Evolutionary conservation across 37 sponge, comb jelly and placozoan genomes (phyloP), one percentile per base, ranked within the genome.

Genomic region (Cliona cf. orientalis): DNA sequence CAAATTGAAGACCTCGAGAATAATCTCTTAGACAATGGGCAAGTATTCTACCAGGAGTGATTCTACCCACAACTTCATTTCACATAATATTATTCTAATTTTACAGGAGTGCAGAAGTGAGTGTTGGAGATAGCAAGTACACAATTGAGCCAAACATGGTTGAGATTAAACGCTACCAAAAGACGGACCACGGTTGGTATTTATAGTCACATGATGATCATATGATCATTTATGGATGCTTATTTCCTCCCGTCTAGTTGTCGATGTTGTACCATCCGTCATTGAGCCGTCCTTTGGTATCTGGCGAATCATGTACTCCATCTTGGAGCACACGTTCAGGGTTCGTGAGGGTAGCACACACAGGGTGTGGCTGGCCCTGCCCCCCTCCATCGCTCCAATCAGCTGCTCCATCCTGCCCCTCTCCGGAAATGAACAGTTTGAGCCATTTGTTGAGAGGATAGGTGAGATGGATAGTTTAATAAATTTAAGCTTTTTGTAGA

Each of bases 221-320:
- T n/a, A n/a, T n/a, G n/a, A n/a, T n/a, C n/a, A n/a, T n/a, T n/a
- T n/a, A n/a, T n/a, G n/a, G n/a, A n/a, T n/a, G n/a, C n/a, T n/a
- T n/a, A n/a, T n/a, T n/a, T n/a, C n/a, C n/a, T n/a, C n/a, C n/a
- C n/a, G n/a, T n/a, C 0, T 38, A 92, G 92, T 84, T 5, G 79
- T 75, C 14, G 92, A 92, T 66, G 84, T 92, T 28, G 46, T 83
- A 22, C 92, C 92, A 2, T 80, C 79, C 43, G 99, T 98, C 31
- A 86, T 98, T 29, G 99, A 98, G 68, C 99, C 99, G 0, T 96
- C 97, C 19, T 98, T 98, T 84, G 99, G 99, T 0, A 88, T 98
- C 64, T 95, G 97, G 2, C 84, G 99, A 35, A 94, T 98, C 42
- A 65, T 98, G 75, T 96, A 98, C 76, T 72, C 91, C 14, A 71